Evolutionary conservation across 2,888 invertebrate genomes (phyloP).

Genomic region (Ornithoptera priamus): DNA sequence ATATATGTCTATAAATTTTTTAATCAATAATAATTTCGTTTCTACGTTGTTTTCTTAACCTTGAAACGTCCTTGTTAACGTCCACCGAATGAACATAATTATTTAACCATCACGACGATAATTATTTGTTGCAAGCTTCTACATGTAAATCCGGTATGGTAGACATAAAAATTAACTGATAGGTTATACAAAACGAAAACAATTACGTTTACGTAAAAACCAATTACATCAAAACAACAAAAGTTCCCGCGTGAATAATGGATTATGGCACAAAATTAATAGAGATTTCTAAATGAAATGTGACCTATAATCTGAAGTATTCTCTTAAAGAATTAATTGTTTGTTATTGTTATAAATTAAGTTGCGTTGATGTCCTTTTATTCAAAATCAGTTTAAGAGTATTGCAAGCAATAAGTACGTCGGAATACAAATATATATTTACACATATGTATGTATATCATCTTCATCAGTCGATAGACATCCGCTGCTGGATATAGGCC

Average conservation of each 20-base stretch:
- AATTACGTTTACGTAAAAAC: conserved; percentile 22
- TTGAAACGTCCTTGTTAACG: background rate
- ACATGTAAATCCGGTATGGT: conserved; percentile 12
- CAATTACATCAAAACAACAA: conserved; percentile 15
- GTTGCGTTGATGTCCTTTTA: background rate
- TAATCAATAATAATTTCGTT: background rate
- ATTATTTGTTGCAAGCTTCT: conserved; percentile 3
- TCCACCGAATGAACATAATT: background rate
- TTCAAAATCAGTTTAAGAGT: no score
- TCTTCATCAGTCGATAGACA: no score
- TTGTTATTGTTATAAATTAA: background rate
- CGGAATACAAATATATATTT: no score
- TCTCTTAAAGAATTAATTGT: background rate
- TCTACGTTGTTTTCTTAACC: background rate
- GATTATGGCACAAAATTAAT: conserved; percentile 19
- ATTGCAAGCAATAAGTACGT: no score
- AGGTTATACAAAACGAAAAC: conserved; percentile 23
- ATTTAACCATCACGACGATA: conserved; percentile 2
- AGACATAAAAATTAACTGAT: conserved; percentile 13
- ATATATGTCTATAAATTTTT: no score
- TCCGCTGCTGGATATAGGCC: no score
- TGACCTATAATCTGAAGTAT: background rate
- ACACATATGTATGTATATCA: no score
- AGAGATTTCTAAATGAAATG: background rate
- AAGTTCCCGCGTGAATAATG: conserved; percentile 15